These are phyloP conservation scores for Zaprionus ornatus DNA, from an alignment of 1,140 invertebrate genomes.

Conservation along the genomic window DNA sequence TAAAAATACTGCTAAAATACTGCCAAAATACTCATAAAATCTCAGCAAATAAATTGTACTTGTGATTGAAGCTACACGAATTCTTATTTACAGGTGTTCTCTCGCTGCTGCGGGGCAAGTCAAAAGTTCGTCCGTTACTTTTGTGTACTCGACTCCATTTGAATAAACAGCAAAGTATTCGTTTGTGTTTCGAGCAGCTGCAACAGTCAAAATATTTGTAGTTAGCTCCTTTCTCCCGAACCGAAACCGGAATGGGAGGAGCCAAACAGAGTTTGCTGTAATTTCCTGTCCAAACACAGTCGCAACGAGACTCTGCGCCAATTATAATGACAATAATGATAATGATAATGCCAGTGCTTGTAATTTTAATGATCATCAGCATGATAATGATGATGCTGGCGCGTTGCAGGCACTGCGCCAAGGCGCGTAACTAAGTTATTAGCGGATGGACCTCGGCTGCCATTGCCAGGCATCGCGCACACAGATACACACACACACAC, in stretches of 20 bases:
- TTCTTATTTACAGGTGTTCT: neutral
- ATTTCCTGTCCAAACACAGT: slow-evolving; percentile 60
- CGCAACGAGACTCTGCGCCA: slow-evolving; percentile 41
- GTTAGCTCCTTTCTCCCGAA: slow-evolving; percentile 33
- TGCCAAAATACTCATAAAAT: neutral
- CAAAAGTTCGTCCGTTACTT: neutral
- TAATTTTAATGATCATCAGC: slow-evolving; percentile 34
- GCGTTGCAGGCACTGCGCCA: slow-evolving; percentile 50
- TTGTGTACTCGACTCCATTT: slow-evolving; percentile 42
- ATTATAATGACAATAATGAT: slow-evolving; percentile 60
- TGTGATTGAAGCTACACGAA: neutral
- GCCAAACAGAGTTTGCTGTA: slow-evolving; percentile 26
- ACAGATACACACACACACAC: slow-evolving; percentile 5
- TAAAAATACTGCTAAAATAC: too few relatives aligned
- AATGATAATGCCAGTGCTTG: slow-evolving; percentile 24
- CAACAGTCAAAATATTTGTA: slow-evolving; percentile 32
- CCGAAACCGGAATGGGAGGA: neutral
- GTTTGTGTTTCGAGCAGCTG: slow-evolving; percentile 36
- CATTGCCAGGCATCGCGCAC: slow-evolving; percentile 1
- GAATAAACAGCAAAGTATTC: slow-evolving; percentile 33
- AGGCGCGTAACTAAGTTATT: slow-evolving; percentile 70
- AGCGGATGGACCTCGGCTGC: slow-evolving; percentile 53
- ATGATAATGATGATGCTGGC: slow-evolving; percentile 12
- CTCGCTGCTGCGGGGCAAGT: neutral
- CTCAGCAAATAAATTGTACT: neutral